Base-by-base conservation (phyloP, 2,113 vertebrate genomes). In the Nothobranchius kuhntae region DNA sequence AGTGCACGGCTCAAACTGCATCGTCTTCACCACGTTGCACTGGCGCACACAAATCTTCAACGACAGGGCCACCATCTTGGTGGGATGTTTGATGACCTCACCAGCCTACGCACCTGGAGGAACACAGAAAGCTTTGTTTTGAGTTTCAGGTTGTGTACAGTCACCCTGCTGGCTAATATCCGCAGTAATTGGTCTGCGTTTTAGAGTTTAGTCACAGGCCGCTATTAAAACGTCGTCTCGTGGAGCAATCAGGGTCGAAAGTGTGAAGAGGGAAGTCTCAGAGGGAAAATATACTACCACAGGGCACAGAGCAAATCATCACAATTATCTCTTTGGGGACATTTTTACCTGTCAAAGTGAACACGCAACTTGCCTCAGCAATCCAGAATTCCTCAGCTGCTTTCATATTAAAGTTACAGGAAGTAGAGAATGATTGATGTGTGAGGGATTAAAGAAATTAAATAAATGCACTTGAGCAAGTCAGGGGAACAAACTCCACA, bases 21-120 rank as follows among this genome's bases (percentile, higher is more conserved):
- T 99, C 0, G 98, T 99, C 92, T 99, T 99, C 84, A 99, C 96
- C 61, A 99, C 98, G 4, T 99, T 99, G 93, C 98, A 98, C 47
- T 99, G 98, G 44, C 97, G 97, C 17, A 99, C 94, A n/a, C 98
- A 99, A 68, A 99, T 99, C 94, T 99, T 99, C 53, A 99, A 82
- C 2, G 98, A 99, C 38, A 99, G 91, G 68, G 97, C 97, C 83
- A 99, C 97, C 97, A 99, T 99, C 74, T 89, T 95, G 87, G 67
- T 73, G 63, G 80, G 56, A 75, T 77, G 72, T 81, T 35, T 40
- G 74, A 61, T 6, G 62, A 36, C 69, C 76, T 79, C 40, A 77
- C 76, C 83, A 26, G 80, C 75, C 38, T 75, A 81, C 77, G 82
- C 85, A 87, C 87, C 87, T 91, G 75, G 13, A 71, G 77, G 21